Evolutionary conservation across 2,888 invertebrate species (phyloP), one percentile per base, ranked within the genome.

Genomic region (Tenthredo livida): DNA sequence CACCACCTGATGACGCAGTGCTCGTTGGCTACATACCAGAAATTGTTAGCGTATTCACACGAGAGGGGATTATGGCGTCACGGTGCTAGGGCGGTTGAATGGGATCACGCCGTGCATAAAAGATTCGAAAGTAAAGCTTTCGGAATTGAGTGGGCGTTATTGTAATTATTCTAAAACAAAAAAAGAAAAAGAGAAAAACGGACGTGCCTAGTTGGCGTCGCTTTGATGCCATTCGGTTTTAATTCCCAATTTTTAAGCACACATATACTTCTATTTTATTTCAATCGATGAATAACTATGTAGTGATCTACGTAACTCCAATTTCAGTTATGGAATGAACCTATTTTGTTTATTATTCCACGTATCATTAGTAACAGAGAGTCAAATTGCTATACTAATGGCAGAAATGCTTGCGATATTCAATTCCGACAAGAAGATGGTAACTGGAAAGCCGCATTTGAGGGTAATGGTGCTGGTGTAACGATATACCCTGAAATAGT

Each of bases 51-150:
- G 47, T 77, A 54, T 77, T 77, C 77, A 77, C 54, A 17, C 33
- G 50, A 15, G 15, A 50, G 17, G 54, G 40, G 77, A 29, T 77
- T 47, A 77, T 77, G 50, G 77, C 54, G 77, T 77, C 77, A 77
- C 77, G 29, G 37, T 29, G 25, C 33, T n/a, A 29, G 33, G 54
- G 77, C 29, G 77, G 50, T 50, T 33, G 77, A 50, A 77, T 77
- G 25, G 77, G 50, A 77, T 29, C 77, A 29, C 77, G 77, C 17
- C 47, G 77, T 77, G 77, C 77, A 77, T 77, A 77, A 77, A 77
- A 77, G 29, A 77, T 77, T 77, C 77, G 33, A 77, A 50, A 77
- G 77, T 10, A 33, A 25, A 54, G 54, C 77, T 54, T 50, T 77
- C 33, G 29, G 33, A 77, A 77, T 77, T 77, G 77, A 33, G 50